These are phyloP conservation scores for Holothuria leucospilota DNA, from an alignment of 53 echinoderm and acorn worm species.

Conservation along the genomic window DNA sequence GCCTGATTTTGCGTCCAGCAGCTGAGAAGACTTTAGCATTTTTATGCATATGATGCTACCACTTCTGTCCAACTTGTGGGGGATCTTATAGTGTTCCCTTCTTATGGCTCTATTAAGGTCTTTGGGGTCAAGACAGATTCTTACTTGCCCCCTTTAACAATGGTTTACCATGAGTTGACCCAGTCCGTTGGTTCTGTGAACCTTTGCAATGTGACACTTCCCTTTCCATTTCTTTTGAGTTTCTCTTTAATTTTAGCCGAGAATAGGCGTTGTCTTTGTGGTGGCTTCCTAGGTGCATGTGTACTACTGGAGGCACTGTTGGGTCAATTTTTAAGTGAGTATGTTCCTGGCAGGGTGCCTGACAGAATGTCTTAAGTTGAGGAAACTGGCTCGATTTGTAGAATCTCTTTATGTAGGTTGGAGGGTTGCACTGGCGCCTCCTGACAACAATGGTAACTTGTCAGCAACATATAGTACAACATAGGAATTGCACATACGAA, in stretches of 20 bases:
- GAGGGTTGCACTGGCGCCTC: slow-evolving; percentile 59
- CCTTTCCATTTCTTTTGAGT: slow-evolving; percentile 47
- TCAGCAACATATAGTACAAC: slow-evolving; percentile 56
- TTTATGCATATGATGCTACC: too few relatives aligned
- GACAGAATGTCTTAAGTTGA: slow-evolving; percentile 52
- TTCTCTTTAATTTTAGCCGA: slow-evolving; percentile 56
- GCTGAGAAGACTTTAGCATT: too few relatives aligned
- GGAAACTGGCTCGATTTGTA: slow-evolving; percentile 57
- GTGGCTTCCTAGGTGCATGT: slow-evolving; percentile 57
- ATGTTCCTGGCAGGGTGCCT: slow-evolving; percentile 65
- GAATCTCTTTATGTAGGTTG: slow-evolving; percentile 52
- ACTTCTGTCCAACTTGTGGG: too few relatives aligned
- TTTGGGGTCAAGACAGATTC: slow-evolving; percentile 62
- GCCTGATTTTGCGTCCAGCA: too few relatives aligned
- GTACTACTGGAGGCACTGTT: slow-evolving; percentile 67
- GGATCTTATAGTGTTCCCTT: too few relatives aligned
- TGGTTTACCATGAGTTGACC: slow-evolving; percentile 63
- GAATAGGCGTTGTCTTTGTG: slow-evolving; percentile 45
- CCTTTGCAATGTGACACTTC: slow-evolving; percentile 70
- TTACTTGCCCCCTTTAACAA: slow-evolving; percentile 55
- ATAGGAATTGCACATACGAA: slow-evolving; percentile 57
- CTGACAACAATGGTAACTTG: slow-evolving; percentile 68
- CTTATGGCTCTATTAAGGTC: background rate
- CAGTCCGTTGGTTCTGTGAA: slow-evolving; percentile 70
- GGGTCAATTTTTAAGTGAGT: slow-evolving; percentile 68